Evolutionary conservation across 1,140 invertebrate species (phyloP), one percentile per base, ranked within the genome.

Genomic region (Bombus sibiricus): DNA sequence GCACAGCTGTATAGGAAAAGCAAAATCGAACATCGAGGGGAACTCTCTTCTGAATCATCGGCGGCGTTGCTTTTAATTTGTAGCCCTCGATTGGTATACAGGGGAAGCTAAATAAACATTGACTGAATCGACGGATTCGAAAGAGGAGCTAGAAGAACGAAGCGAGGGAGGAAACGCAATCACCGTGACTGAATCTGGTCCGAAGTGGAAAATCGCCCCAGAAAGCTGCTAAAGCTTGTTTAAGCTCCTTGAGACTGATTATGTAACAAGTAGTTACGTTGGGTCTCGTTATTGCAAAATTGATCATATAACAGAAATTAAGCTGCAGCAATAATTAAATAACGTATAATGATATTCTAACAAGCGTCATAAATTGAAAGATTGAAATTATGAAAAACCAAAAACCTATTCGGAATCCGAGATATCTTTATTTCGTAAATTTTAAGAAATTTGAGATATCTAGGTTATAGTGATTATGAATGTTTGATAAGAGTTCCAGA

Each of bases 31-130:
- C 86, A 53, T 81, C 43, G 81, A 47, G 75, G 86, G 77, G 57
- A 66, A 71, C 25, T 39, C 37, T 76, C 76, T 74, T 73, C 86
- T 81, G 86, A 90, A 90, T 90, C 89, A 90, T 90, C 89, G 86
- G 82, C 83, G 83, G 76, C 83, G 83, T 88, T 86, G 88, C 88
- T 86, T 88, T 85, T 91, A 91, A 91, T 91, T 91, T 91, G 88
- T 86, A 86, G 83, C 78, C 89, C 74, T 88, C 82, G 86, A 81
- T 79, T 82, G 78, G 83, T 89, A 83, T 89, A 90, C 77, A 89
- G 82, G 88, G 83, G 85, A 71, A 66, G 78, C 89, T 89, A 89
- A 88, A 89, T 89, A 91, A 91, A 91, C 89, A 91, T 91, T 87
- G 88, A 91, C 90, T 88, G 81, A 86, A 85, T 86, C 82, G 90